phyloP scores from a whole-genome alignment of 2,888 invertebrate genomes.

The Amaurobius ferox region DNA sequence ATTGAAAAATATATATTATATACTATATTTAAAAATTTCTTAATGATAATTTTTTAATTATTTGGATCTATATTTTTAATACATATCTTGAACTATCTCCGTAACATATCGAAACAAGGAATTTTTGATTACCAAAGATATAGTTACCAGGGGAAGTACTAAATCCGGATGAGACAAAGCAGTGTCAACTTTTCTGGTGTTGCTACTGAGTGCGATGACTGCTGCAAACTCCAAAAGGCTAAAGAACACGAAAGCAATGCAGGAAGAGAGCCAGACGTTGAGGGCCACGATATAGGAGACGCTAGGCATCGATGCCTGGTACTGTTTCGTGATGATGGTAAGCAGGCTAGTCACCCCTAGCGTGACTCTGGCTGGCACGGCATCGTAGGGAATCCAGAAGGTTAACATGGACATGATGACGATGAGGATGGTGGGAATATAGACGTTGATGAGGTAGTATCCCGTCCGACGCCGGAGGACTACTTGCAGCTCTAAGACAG shows the following conservation, averaged over 20 bases:
- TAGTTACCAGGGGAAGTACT: neutral
- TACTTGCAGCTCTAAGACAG: slow-evolving; percentile 24
- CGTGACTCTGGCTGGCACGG: slow-evolving; percentile 72
- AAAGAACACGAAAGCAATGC: slow-evolving; percentile 74
- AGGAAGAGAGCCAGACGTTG: slow-evolving; percentile 75
- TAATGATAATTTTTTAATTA: too few species aligned
- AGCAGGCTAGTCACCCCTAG: slow-evolving; percentile 87
- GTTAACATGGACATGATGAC: slow-evolving; percentile 72
- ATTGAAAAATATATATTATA: too few species aligned
- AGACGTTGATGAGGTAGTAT: slow-evolving; percentile 64
- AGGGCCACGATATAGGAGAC: slow-evolving; percentile 76
- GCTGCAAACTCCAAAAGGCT: slow-evolving; percentile 74
- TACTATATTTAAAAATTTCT: too few species aligned
- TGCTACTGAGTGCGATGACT: slow-evolving; percentile 63
- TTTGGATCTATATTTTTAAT: too few species aligned
- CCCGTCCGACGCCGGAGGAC: slow-evolving; percentile 58
- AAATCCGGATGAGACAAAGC: neutral
- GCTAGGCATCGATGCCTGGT: slow-evolving; percentile 51
- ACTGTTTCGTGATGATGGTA: slow-evolving; percentile 79
- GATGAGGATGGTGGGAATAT: slow-evolving; percentile 67
- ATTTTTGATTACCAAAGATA: too few species aligned
- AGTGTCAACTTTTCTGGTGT: neutral
- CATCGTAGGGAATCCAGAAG: slow-evolving; percentile 72
- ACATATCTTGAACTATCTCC: too few species aligned
- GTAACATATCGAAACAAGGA: too few species aligned